Evolutionary conservation across 2,888 invertebrate species (phyloP).

Genomic region (Agonopterix heracliana): DNA sequence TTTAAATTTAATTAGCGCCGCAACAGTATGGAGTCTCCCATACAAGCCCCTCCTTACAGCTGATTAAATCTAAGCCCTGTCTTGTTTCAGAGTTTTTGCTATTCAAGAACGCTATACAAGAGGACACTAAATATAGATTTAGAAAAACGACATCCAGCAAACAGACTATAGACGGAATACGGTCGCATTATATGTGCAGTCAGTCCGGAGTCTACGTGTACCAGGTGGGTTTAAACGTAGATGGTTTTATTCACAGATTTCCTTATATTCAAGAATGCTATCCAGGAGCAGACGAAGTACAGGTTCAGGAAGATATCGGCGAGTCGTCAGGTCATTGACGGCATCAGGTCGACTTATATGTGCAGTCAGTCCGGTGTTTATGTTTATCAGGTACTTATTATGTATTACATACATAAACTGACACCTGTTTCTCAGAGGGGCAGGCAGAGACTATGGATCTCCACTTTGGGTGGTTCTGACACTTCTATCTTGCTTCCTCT

Average conservation of each 20-base stretch:
- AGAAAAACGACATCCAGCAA: constrained; percentile 67
- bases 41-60: not conserved
- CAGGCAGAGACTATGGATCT: no score
- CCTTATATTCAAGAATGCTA: constrained; percentile 59
- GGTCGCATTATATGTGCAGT: constrained; percentile 68
- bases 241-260: constrained; percentile 38
- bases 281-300: constrained; percentile 63
- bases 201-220: constrained; percentile 67
- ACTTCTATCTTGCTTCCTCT: no score
- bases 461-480: no score
- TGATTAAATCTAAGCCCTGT: not conserved
- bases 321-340: constrained; percentile 65
- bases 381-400: constrained; percentile 12
- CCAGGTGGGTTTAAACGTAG: constrained; percentile 37
- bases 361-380: constrained; percentile 54
- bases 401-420: no score
- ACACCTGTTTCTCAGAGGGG: no score
- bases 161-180: constrained; percentile 62
- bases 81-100: constrained; percentile 51
- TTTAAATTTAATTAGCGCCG: no score
- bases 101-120: constrained; percentile 63
- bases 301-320: constrained; percentile 65
- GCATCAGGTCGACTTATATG: constrained; percentile 65
- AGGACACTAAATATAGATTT: constrained; percentile 60
- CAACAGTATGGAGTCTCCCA: no score